These are phyloP conservation scores for Oscheius sp. DNA, from an alignment of 2,888 invertebrate genomes.

Conservation along the genomic window DNA sequence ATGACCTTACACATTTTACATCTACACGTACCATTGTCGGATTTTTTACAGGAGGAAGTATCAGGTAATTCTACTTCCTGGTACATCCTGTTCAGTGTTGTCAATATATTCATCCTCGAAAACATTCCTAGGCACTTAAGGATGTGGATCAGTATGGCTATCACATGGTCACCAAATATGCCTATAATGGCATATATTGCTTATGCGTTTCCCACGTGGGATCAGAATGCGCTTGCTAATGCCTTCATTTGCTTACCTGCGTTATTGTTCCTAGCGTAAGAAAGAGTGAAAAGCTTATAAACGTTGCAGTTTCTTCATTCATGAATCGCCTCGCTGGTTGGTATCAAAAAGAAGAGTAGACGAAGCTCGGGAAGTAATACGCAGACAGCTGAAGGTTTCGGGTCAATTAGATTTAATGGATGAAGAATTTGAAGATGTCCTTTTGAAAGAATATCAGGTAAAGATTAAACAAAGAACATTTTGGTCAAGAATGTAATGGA, in stretches of 20 bases:
- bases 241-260: constrained; percentile 41
- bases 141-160: constrained; percentile 59
- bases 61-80: constrained; percentile 37
- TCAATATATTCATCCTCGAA: constrained; percentile 62
- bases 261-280: constrained; percentile 39
- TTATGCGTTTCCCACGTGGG: constrained; percentile 29
- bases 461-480: background rate
- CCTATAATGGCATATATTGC: constrained; percentile 59
- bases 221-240: constrained; percentile 33
- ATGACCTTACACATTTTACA: constrained; percentile 42
- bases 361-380: constrained; percentile 52
- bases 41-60: constrained; percentile 49
- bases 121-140: constrained; percentile 63
- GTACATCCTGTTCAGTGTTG: constrained; percentile 50
- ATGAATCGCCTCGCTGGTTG: constrained; percentile 52
- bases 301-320: constrained; percentile 44
- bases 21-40: constrained; percentile 39
- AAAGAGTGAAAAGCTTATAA: too few relatives aligned
- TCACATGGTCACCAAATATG: constrained; percentile 65
- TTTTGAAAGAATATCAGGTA: constrained; percentile 41
- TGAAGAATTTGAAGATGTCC: constrained; percentile 43
- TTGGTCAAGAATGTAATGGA: constrained; percentile 29
- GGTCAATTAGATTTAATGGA: constrained; percentile 39
- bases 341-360: constrained; percentile 53
- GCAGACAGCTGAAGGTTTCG: constrained; percentile 37